These are phyloP conservation scores for Petrophora chlorosata DNA, from an alignment of 2,888 invertebrate genomes.

Conservation along the genomic window DNA sequence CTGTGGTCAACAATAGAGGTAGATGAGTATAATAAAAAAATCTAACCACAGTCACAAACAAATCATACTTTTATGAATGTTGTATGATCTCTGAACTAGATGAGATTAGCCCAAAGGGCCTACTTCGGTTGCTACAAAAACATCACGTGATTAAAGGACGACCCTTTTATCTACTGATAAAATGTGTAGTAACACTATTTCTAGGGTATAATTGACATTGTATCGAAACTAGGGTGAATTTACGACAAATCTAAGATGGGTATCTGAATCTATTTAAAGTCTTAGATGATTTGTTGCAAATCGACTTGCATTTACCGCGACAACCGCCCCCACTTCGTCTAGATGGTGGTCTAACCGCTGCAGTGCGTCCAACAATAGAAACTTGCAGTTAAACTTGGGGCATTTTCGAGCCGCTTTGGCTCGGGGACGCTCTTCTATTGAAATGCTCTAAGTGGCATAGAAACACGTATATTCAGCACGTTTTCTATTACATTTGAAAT, in stretches of 20 bases:
- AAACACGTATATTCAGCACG: neutral
- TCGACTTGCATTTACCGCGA: constrained; percentile 44
- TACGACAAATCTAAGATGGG: neutral
- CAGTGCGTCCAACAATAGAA: constrained; percentile 67
- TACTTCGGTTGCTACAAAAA: no score
- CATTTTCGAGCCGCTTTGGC: constrained; percentile 93
- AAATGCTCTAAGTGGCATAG: constrained; percentile 42
- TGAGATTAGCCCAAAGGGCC: no score
- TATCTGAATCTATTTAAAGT: neutral
- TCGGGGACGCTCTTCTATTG: constrained; percentile 93
- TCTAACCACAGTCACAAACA: no score
- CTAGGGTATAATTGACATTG: no score
- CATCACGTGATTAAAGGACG: no score
- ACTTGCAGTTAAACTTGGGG: constrained; percentile 88
- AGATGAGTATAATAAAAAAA: no score
- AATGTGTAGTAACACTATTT: no score
- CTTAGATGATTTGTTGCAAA: neutral
- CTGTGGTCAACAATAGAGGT: no score
- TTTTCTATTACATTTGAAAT: neutral
- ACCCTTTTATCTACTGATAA: no score
- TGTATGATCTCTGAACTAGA: no score
- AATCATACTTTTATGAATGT: no score
- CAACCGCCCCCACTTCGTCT: constrained; percentile 60
- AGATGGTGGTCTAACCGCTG: constrained; percentile 72
- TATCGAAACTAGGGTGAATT: no score